A percentile compares a stretch with the other conserved stretches of the same genome.
phyloP scores from a whole-genome alignment of 2,113 vertebrate species.

The Monarcha castaneiventris region DNA sequence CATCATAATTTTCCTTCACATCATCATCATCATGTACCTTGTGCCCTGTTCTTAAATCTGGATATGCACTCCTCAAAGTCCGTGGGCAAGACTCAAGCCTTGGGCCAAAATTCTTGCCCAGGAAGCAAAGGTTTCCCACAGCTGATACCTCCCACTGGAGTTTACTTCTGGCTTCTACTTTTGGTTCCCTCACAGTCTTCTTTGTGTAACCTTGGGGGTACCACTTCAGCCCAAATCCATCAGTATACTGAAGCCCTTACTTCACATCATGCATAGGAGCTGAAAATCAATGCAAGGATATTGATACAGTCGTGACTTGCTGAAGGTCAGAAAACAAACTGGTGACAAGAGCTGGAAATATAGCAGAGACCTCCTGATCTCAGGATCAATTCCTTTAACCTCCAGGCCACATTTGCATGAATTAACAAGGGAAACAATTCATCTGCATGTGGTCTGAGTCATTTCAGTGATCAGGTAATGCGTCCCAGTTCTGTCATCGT shows the following conservation, averaged over 20 bases:
- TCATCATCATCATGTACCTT: not conserved
- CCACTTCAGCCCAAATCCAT: not conserved
- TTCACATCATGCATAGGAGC: not conserved
- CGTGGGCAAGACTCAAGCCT: not conserved
- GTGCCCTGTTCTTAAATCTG: not conserved
- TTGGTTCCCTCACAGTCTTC: not conserved
- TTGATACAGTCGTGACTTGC: not conserved
- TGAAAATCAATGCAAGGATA: not conserved
- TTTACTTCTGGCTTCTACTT: not conserved
- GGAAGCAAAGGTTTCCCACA: not conserved
- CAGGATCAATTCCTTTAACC: constrained; percentile 26
- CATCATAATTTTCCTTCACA: not conserved
- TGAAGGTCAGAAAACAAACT: constrained; percentile 22
- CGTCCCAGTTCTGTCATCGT: constrained; percentile 3
- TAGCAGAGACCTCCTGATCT: not conserved
- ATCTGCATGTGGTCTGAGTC: constrained; percentile 33
- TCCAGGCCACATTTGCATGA: not conserved
- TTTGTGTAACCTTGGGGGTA: not conserved
- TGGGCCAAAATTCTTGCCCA: not conserved
- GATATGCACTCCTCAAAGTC: not conserved
- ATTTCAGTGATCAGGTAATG: constrained; percentile 15
- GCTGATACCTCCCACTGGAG: not conserved
- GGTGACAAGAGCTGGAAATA: not conserved
- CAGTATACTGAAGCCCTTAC: not conserved
- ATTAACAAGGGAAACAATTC: constrained; percentile 45